Evolutionary conservation across 1,140 invertebrate species (phyloP).

Genomic region (Batillaria attramentaria): DNA sequence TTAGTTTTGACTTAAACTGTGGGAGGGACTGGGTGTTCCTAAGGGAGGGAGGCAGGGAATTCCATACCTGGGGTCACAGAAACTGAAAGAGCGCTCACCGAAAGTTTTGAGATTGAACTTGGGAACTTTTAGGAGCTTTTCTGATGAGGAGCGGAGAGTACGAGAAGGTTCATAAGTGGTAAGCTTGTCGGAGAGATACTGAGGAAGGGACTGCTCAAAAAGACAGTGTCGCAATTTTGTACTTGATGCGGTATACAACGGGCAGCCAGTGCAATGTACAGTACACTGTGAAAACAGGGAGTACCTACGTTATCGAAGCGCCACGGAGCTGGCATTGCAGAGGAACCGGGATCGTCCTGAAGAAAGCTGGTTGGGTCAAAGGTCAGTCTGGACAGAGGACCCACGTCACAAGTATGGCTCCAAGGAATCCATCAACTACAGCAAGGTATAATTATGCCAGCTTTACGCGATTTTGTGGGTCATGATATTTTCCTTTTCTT

Average conservation of each 20-base stretch:
- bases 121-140: too few relatives aligned
- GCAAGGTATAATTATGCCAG: neutral
- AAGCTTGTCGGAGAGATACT: neutral
- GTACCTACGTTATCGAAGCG: slow-evolving; percentile 38
- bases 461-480: too few relatives aligned
- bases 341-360: slow-evolving; percentile 8
- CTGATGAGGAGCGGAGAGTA: neutral
- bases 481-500: too few relatives aligned
- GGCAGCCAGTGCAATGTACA: neutral
- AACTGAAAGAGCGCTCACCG: too few relatives aligned
- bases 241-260: neutral
- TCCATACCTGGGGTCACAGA: too few relatives aligned
- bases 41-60: too few relatives aligned
- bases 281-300: slow-evolving; percentile 31
- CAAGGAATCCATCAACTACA: neutral
- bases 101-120: too few relatives aligned
- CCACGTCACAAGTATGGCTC: neutral
- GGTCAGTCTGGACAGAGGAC: slow-evolving; percentile 10
- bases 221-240: neutral
- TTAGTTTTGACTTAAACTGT: too few relatives aligned
- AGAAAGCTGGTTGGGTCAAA: slow-evolving; percentile 15
- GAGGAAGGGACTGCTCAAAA: neutral
- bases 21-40: too few relatives aligned
- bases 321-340: slow-evolving; percentile 37
- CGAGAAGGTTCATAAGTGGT: neutral